Percentiles rank a stretch among this genome's conserved stretches.
phyloP scores from a whole-genome alignment of 2,797 vertebrate species.

The Anomalospiza imberbis region DNA sequence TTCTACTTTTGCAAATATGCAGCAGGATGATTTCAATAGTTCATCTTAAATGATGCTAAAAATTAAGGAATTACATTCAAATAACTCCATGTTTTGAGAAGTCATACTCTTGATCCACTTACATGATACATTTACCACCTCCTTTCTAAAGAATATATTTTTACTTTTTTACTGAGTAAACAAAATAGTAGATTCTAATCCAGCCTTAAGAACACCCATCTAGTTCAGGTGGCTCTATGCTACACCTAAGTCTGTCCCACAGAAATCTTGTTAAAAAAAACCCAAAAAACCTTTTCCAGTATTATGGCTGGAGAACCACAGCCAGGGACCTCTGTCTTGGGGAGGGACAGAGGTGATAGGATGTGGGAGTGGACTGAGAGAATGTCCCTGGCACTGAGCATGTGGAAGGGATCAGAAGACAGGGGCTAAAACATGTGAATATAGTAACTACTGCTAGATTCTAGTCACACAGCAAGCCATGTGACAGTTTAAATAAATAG shows the following conservation, averaged over 20 bases:
- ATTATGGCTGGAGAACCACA: neutral
- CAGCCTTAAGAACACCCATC: neutral
- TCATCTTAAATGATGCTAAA: neutral
- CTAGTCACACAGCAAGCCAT: neutral
- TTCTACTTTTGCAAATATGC: neutral
- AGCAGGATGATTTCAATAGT: neutral
- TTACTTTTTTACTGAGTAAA: conserved; percentile 40
- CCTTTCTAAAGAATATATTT: conserved; percentile 29
- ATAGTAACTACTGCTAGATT: neutral
- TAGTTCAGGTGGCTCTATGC: neutral
- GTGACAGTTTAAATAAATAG: neutral
- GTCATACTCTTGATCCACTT: neutral
- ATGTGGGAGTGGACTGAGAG: neutral
- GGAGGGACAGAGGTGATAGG: neutral
- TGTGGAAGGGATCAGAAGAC: neutral
- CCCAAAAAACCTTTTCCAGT: neutral
- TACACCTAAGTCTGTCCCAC: neutral
- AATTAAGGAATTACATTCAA: neutral
- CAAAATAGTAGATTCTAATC: conserved; percentile 51
- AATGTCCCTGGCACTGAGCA: neutral
- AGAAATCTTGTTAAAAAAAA: neutral
- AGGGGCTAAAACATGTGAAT: neutral
- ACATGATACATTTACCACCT: neutral
- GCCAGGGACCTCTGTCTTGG: neutral
- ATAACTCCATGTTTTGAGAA: neutral